Evolutionary conservation across 2,797 vertebrate genomes (phyloP).

Genomic region (Microctenopoma steveboyesi): DNA sequence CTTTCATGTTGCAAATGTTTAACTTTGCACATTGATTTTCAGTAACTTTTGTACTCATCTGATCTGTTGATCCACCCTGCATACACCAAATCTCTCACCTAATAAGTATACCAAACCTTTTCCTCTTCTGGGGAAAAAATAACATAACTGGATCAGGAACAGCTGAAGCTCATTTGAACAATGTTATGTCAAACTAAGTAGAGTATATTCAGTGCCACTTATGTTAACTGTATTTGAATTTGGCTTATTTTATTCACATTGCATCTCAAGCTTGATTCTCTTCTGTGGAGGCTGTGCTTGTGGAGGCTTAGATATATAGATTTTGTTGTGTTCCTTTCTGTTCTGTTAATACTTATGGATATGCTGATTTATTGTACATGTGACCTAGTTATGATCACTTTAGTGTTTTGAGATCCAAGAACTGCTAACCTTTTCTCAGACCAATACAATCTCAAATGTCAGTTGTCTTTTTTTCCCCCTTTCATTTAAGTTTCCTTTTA

Average conservation of each 20-base stretch:
- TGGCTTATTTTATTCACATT: neutral
- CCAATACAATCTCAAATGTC: slow-evolving; percentile 57
- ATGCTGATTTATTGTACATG: slow-evolving; percentile 27
- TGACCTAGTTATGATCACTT: slow-evolving; percentile 28
- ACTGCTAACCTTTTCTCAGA: slow-evolving; percentile 56
- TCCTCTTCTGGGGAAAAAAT: slow-evolving; percentile 2
- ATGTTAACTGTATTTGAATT: neutral
- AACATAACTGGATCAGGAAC: neutral
- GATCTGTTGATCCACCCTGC: neutral
- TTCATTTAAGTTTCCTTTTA: neutral
- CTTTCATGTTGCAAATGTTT: slow-evolving; percentile 32
- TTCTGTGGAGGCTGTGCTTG: neutral
- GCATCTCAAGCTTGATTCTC: slow-evolving; percentile 22
- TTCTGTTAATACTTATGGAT: slow-evolving; percentile 14
- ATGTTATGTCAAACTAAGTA: neutral
- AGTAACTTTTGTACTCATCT: slow-evolving; percentile 39
- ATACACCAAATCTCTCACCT: slow-evolving; percentile 54
- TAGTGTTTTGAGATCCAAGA: slow-evolving; percentile 27
- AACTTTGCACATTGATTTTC: slow-evolving; percentile 18
- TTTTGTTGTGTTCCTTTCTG: neutral
- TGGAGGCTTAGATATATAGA: neutral
- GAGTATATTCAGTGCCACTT: slow-evolving; percentile 1
- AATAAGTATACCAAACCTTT: slow-evolving; percentile 22
- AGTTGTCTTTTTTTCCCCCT: neutral
- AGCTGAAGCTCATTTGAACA: slow-evolving; percentile 1